Conservation (phyloP, 2,113 vertebrate species). For the Psittacula cyanocephala region DNA sequence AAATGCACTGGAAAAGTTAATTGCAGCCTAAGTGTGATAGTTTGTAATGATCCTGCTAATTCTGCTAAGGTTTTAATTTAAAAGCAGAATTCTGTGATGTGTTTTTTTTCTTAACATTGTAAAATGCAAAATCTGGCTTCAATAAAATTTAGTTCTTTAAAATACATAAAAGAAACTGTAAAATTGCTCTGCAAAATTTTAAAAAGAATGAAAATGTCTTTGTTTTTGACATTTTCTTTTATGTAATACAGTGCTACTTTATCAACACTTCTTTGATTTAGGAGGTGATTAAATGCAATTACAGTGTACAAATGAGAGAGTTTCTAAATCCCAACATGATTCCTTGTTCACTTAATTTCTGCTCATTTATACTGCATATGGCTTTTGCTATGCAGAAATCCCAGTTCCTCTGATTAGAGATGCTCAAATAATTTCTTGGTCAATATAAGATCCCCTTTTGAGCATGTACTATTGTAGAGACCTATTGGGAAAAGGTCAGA, state of each 20-base stretch:
- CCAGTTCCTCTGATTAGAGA: background rate
- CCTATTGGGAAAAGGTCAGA: background rate
- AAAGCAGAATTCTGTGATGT: background rate
- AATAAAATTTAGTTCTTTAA: background rate
- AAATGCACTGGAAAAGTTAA: background rate
- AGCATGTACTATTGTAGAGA: background rate
- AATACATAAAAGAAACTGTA: background rate
- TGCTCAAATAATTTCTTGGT: background rate
- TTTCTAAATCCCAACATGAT: background rate
- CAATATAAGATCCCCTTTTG: background rate
- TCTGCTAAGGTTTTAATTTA: background rate
- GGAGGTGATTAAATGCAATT: background rate
- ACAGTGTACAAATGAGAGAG: background rate
- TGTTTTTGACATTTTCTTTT: background rate
- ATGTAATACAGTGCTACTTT: background rate
- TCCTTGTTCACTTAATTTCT: background rate
- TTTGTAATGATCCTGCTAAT: background rate
- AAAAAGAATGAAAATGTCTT: background rate
- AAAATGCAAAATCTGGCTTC: background rate
- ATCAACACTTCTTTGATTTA: conserved; percentile 19
- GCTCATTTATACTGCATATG: background rate
- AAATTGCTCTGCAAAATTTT: background rate
- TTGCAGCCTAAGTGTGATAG: background rate
- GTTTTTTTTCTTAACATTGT: background rate
- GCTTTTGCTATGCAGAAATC: background rate